Percentiles rank a stretch among this genome's conserved stretches.
phyloP scores from a whole-genome alignment of 2,797 vertebrate genomes.

The Malurus leucopterus region DNA sequence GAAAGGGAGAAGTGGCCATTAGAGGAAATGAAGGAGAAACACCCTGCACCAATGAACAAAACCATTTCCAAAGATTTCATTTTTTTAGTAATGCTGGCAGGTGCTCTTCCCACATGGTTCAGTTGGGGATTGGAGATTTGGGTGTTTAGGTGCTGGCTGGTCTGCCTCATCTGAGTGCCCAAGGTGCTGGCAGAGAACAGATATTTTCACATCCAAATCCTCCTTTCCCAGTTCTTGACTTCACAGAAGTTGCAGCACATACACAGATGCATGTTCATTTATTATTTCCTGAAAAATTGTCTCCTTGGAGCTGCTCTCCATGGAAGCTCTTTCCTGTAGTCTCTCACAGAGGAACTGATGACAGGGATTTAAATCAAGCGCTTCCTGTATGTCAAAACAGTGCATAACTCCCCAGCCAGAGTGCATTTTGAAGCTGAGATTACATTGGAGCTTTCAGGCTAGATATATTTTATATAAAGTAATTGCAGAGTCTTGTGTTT shows the following conservation, averaged over 20 bases:
- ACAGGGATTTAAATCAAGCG: conserved; percentile 35
- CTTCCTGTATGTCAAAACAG: background rate
- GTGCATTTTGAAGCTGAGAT: conserved; percentile 18
- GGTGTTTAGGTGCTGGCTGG: background rate
- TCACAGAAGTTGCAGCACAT: background rate
- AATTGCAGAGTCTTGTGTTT: conserved; percentile 22
- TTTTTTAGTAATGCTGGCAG: background rate
- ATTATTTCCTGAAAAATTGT: background rate
- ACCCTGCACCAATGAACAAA: background rate
- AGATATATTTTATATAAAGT: conserved; percentile 38
- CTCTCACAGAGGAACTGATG: background rate
- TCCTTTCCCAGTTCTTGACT: background rate
- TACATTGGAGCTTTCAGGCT: background rate
- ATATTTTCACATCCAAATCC: background rate
- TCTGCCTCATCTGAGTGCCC: background rate
- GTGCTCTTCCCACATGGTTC: background rate
- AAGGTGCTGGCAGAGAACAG: background rate
- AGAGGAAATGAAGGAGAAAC: background rate
- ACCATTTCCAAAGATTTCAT: background rate
- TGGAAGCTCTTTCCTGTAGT: background rate
- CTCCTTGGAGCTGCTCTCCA: background rate
- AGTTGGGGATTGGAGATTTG: background rate
- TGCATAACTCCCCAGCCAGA: background rate
- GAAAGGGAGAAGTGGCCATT: background rate
- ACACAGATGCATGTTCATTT: background rate